Evolutionary conservation across 2,113 vertebrate genomes (phyloP).

Genomic region (Osmerus mordax): DNA sequence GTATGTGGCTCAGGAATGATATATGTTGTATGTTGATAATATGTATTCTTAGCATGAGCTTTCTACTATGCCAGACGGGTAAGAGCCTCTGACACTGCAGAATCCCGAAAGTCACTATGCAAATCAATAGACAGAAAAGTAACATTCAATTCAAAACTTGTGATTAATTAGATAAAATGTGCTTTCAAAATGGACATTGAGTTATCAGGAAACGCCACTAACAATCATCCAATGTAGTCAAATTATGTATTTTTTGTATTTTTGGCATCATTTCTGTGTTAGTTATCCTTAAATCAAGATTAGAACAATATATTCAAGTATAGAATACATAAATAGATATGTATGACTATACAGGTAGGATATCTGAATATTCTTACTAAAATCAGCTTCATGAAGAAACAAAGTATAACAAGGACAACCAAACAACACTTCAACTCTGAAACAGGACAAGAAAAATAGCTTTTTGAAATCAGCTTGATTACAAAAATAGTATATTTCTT

Average conservation of each 20-base stretch:
- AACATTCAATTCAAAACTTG: too few relatives aligned
- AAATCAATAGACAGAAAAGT: background rate
- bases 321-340: slow-evolving; percentile 35
- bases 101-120: too few relatives aligned
- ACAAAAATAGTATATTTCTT: slow-evolving; percentile 5
- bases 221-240: too few relatives aligned
- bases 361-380: slow-evolving; percentile 28
- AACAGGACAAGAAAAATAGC: slow-evolving; percentile 2
- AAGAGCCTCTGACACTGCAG: background rate
- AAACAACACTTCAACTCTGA: background rate
- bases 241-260: background rate
- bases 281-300: too few relatives aligned
- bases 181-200: too few relatives aligned
- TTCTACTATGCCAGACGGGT: too few relatives aligned
- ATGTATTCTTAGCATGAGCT: too few relatives aligned
- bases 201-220: too few relatives aligned
- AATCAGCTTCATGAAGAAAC: slow-evolving; percentile 6
- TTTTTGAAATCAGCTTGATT: slow-evolving; percentile 5
- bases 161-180: too few relatives aligned
- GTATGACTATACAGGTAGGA: slow-evolving; percentile 29
- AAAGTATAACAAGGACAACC: background rate
- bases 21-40: too few relatives aligned
- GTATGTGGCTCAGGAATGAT: too few relatives aligned
- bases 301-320: slow-evolving; percentile 49
- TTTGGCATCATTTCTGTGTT: background rate